Evolutionary conservation across 2,888 invertebrate species (phyloP), one percentile per base, ranked within the genome.

Genomic region (Sminthurinus aureus): DNA sequence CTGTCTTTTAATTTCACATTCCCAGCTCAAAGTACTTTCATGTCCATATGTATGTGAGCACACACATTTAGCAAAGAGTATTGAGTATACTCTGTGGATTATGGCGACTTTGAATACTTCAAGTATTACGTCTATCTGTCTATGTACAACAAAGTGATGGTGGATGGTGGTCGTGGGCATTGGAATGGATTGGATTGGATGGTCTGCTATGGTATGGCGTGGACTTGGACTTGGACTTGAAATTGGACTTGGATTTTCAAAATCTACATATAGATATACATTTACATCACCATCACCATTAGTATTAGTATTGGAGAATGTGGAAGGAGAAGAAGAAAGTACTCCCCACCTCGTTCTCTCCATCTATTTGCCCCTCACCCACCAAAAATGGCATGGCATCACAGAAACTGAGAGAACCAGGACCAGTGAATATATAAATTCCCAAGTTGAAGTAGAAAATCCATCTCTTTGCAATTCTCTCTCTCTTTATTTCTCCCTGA

Each of bases 381-480:
- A 38, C 38, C 3, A 38, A 38, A 38, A 38, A 38, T 38, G 38
- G 38, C 38, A 58, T 58, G 58, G 58, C 58, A 66, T n/a, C 18
- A 20, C 18, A 66, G 66, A 66, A 66, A 66, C n/a, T 4, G 3
- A n/a, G 3, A n/a, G 66, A 66, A 38, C 3, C 38, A 38, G 38
- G 1, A 38, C 38, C 38, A 74, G 74, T 15, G 74, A 52, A 20
- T 24, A 75, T 52, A 52, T 52, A 75, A 38, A 24, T 50, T 18
- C 75, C n/a, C 52, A 52, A 52, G 52, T 52, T 52, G 75, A n/a
- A 71, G 71, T 20, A 71, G 71, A 24, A 74, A 74, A 38, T 74
- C 74, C 74, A 74, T 74, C 38, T 74, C 74, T 38, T 26, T 26
- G 74, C 24, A 71, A 71, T 22, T 74, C 26, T 74, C 74, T 74